Base-by-base conservation (phyloP, 2,888 invertebrate genomes). In the Cephus nigrinus region DNA sequence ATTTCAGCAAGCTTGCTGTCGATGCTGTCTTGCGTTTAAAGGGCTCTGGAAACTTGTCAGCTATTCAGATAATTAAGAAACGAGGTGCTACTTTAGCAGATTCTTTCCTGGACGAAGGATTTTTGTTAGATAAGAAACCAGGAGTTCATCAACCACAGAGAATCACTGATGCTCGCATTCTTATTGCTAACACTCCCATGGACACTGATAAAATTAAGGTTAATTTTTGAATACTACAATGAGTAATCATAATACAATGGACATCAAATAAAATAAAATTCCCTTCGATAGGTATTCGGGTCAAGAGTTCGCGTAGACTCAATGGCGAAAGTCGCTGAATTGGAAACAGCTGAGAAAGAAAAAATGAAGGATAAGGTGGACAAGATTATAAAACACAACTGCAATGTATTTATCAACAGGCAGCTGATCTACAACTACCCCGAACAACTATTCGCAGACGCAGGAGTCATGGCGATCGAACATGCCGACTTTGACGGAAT, bases 401-500 rank as follows among this genome's bases (percentile, higher is more conserved):
- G 97, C 93, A 99, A 97, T 92, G 99, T 99, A 0, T 99, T 99
- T 91, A 98, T 99, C 90, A 99, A 99, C 92, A 96, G 97, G 83
- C 99, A 99, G 92, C 93, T 99, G 84, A 99, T 99, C 92, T 99
- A 99, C 93, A 99, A 99, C 92, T 99, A 99, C 92, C 99, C 99
- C 0, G 99, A 99, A 92, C 99, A 99, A 92, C 92, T 99, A 86
- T 99, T 99, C 92, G 98, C 99, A 69, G 99, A 99, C 93, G 97
- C 98, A 73, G 97, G 97, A 74, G 95, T 99, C 12, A 99, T 99
- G 99, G 99, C 99, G 1, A 99, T 99, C 85, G 99, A 99, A 90
- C 99, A 99, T 91, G 99, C 99, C 4, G 99, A 99, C 92, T 99
- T 99, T 91, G 99, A 99, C 92, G 99, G 99, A 76, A 98, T 99